A percentile compares a stretch with the other conserved stretches of the same genome.
Conservation (phyloP, 2,888 invertebrate genomes). For the Drosophila prostipennis region DNA sequence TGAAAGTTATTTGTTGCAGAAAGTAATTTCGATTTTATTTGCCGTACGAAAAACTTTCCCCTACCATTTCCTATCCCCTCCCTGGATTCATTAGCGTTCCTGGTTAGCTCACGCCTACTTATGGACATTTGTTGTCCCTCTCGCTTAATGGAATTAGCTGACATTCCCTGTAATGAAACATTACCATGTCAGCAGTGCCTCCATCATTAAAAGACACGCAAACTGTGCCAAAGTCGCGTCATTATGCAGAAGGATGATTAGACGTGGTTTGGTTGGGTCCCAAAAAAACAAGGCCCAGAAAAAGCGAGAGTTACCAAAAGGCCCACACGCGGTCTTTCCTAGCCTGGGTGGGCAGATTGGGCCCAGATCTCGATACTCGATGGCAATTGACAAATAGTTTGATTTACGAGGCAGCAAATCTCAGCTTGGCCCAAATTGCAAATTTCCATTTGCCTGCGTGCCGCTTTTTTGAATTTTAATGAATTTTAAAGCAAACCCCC, state of each 20-base stretch:
- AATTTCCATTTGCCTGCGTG: constrained; percentile 55
- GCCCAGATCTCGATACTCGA: constrained; percentile 25
- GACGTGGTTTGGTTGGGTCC: constrained; percentile 9
- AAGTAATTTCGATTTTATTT: constrained; percentile 2
- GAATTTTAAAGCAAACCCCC: constrained; percentile 19
- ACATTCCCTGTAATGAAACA: constrained; percentile 21
- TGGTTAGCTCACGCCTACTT: constrained; percentile 10
- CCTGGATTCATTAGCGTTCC: constrained; percentile 9
- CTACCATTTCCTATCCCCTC: not conserved
- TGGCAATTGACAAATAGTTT: constrained; percentile 62
- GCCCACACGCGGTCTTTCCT: constrained; percentile 29
- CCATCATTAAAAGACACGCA: constrained; percentile 58
- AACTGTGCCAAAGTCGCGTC: constrained; percentile 51
- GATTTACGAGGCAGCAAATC: constrained; percentile 65
- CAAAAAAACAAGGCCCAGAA: not conserved
- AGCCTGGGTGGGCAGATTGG: constrained; percentile 13
- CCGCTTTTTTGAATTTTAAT: constrained; percentile 56
- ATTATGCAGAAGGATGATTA: constrained; percentile 26
- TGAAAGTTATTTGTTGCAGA: not conserved
- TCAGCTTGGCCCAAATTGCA: constrained; percentile 65
- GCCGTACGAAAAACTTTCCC: not conserved
- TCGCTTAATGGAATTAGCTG: constrained; percentile 34
- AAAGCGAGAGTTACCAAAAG: constrained; percentile 19
- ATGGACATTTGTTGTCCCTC: constrained; percentile 3
- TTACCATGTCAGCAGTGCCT: constrained; percentile 27